phyloP scores from a whole-genome alignment of 2,888 invertebrate species.

The Drosophila flavopinicola region DNA sequence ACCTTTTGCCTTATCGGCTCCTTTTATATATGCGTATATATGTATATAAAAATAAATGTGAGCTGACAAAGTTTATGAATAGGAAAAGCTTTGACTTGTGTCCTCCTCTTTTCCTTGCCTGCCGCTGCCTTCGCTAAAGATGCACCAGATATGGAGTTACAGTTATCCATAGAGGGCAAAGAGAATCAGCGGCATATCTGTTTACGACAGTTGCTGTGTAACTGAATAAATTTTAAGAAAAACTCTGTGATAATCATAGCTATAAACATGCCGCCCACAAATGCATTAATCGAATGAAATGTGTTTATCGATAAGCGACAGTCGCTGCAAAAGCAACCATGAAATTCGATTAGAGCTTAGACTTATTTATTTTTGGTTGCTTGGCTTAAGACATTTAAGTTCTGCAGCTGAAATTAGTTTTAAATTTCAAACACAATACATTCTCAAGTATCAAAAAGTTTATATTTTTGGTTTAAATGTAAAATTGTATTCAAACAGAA shows the following conservation, averaged over 20 bases:
- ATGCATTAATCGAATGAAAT: slow-evolving; percentile 26
- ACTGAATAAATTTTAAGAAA: slow-evolving; percentile 1
- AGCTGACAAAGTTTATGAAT: slow-evolving; percentile 69
- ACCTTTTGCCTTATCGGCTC: slow-evolving; percentile 73
- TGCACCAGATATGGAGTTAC: slow-evolving; percentile 4
- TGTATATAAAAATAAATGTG: slow-evolving; percentile 9
- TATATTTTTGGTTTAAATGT: no score
- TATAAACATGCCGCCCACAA: background rate
- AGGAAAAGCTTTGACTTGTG: slow-evolving; percentile 40
- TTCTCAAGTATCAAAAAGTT: no score
- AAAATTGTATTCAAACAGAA: no score
- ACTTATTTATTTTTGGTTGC: background rate
- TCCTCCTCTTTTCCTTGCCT: slow-evolving; percentile 16
- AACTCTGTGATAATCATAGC: slow-evolving; percentile 6
- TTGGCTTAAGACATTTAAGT: no score
- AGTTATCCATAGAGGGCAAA: background rate
- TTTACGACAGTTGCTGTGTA: background rate
- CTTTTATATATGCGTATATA: slow-evolving; percentile 15
- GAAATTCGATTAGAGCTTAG: slow-evolving; percentile 1
- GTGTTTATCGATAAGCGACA: slow-evolving; percentile 21
- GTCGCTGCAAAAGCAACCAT: background rate
- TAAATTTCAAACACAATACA: no score
- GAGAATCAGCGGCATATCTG: slow-evolving; percentile 10
- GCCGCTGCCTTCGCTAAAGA: slow-evolving; percentile 1
- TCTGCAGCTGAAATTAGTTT: background rate